Conservation (phyloP, 2,113 vertebrate species). For the Limnothrissa miodon region DNA sequence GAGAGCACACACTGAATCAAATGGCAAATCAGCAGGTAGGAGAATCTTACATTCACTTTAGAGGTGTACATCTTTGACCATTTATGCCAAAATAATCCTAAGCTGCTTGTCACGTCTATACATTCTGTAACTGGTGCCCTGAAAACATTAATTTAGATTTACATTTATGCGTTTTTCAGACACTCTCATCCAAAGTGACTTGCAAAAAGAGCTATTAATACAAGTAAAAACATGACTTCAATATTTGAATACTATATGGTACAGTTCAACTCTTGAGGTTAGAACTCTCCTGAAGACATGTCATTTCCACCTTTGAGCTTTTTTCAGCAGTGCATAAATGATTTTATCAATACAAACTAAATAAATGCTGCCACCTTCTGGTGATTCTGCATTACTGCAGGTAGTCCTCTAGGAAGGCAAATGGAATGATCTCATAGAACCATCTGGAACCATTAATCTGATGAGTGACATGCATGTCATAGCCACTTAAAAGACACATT, state of each 20-base stretch:
- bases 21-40: background rate
- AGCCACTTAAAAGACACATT: background rate
- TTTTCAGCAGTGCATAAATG: no score
- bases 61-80: background rate
- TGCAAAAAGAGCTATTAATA: no score
- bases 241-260: no score
- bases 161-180: no score
- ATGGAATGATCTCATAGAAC: background rate
- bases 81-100: background rate
- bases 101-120: no score
- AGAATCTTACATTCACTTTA: background rate
- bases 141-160: no score
- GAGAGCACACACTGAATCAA: background rate
- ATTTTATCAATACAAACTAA: background rate
- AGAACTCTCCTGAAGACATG: no score
- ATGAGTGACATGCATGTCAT: background rate
- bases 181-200: no score
- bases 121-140: no score
- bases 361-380: background rate
- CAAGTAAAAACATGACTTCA: no score
- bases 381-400: background rate
- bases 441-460: background rate
- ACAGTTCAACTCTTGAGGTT: no score
- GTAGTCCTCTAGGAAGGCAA: background rate
- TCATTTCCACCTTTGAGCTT: no score